These are phyloP conservation scores for Drepanosiphum platanoidis DNA, from an alignment of 2,888 invertebrate genomes.

Conservation along the genomic window DNA sequence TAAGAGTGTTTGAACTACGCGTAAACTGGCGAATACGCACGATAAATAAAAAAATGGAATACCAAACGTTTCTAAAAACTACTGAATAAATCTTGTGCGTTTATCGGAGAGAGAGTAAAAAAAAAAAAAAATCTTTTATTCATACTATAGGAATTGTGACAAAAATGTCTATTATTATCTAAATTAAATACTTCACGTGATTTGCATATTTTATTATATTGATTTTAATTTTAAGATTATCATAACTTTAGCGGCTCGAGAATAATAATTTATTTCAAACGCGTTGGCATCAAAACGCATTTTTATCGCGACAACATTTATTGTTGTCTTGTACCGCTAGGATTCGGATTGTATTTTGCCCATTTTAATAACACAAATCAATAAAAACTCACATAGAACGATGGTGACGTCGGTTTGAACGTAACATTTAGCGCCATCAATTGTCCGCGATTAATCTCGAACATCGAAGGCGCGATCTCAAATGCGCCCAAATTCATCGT, in stretches of 20 bases:
- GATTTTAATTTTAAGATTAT: background rate
- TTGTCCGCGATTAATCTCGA: background rate
- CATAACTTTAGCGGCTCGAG: background rate
- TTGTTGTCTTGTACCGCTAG: background rate
- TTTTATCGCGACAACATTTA: too few species aligned
- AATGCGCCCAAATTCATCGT: conserved; percentile 2
- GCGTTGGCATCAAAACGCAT: background rate
- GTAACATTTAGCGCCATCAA: background rate
- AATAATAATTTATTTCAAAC: background rate
- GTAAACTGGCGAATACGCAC: too few species aligned
- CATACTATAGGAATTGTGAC: too few species aligned
- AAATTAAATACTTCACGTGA: too few species aligned
- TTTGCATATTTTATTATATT: too few species aligned
- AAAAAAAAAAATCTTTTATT: too few species aligned
- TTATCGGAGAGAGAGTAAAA: too few species aligned
- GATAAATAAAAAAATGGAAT: too few species aligned
- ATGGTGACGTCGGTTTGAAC: conserved; percentile 2
- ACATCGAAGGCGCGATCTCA: conserved; percentile 30
- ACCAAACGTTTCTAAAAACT: too few species aligned
- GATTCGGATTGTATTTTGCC: background rate
- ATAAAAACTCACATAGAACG: conserved; percentile 34
- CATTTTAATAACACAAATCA: background rate
- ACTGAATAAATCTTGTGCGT: too few species aligned
- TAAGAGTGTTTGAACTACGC: too few species aligned
- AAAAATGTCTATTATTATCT: too few species aligned